Base-by-base conservation (phyloP, 2,888 invertebrate species). In the Chrysolina americana region DNA sequence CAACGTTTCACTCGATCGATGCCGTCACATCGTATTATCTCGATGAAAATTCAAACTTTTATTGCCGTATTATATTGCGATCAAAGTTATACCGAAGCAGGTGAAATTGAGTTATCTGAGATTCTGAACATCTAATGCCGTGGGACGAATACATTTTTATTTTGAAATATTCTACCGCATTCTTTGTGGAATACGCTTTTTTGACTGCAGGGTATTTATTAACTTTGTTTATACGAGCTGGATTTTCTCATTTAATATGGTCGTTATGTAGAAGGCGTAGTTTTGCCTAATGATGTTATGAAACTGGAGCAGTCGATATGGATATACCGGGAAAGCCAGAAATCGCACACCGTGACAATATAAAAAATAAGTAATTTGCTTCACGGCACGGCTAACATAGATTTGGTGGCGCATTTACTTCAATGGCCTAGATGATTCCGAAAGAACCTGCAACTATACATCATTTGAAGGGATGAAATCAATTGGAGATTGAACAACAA, bases 21-120 rank as follows among this genome's bases (percentile, higher is more conserved):
- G 36, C 41, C 53, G 41, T 65, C 47, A 65, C n/a, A 23, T 48
- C 44, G 11, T 28, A 68, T 68, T 41, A 53, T 10, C 36, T 41
- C 23, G 23, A n/a, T 65, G 36, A 41, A 41, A 68, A 36, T 53
- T 68, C 17, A 53, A 68, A 68, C 48, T 53, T 70, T 53, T 47
- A 70, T 70, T 65, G 53, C 41, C 28, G 65, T 65, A 70, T 70
- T 53, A 65, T 41, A 17, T 65, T 65, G n/a, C 70, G 23, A 48
- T 41, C 21, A 50, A 50, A 70, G 70, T 64, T 66, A 65, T 70
- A 53, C 63, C 53, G 65, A 21, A n/a, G 47, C 19, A 41, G 50
- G 65, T 65, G 63, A 65, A 21, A 70, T 70, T 65, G 65, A 70
- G 70, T 70, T 66, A 66, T 63, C 41, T 47, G 71, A 68, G 71